Conservation (phyloP, 1,140 invertebrate genomes). For the Aporrectodea caliginosa region DNA sequence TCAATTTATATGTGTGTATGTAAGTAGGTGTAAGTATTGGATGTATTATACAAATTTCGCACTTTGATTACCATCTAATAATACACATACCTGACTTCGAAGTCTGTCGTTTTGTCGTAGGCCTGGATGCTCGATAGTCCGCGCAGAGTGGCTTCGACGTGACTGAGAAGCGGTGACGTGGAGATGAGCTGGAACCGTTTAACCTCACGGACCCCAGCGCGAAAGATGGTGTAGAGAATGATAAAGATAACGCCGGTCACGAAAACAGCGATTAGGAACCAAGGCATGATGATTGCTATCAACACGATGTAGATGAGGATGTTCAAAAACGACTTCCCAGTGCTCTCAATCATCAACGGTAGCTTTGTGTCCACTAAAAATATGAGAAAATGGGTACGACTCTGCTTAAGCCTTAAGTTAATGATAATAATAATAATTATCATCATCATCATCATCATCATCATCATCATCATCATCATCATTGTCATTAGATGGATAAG, state of each 20-base stretch:
- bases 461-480: no score
- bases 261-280: conserved; percentile 9
- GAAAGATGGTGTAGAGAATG: background rate
- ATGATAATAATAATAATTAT: no score
- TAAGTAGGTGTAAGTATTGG: no score
- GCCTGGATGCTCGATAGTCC: conserved; percentile 3
- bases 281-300: conserved; percentile 11
- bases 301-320: conserved; percentile 1
- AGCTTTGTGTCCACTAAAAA: conserved; percentile 16
- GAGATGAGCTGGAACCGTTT: background rate
- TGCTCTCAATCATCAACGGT: background rate
- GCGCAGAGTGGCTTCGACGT: background rate
- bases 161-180: background rate
- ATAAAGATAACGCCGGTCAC: background rate
- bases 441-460: no score
- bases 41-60: no score
- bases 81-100: conserved; percentile 6
- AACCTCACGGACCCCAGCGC: background rate
- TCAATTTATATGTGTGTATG: no score
- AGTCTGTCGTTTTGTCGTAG: background rate
- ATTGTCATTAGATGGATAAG: no score
- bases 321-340: background rate
- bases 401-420: no score
- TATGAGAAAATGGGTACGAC: no score
- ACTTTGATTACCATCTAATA: no score